Conservation (phyloP, 2,888 invertebrate genomes). For the Megaustenia siamemsis region DNA sequence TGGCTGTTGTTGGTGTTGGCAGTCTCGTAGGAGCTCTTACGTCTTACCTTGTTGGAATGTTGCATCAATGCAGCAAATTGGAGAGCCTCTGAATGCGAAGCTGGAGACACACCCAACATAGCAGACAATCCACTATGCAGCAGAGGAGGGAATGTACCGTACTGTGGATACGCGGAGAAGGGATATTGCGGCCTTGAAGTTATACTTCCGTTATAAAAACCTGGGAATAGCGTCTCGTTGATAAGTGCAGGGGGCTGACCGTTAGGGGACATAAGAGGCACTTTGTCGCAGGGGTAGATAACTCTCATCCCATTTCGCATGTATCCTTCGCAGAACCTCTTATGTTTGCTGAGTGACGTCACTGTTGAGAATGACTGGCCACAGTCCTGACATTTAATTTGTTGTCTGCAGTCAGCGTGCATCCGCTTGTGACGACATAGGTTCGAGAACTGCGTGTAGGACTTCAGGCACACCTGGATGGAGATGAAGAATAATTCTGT, state of each 20-base stretch:
- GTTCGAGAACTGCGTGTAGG: slow-evolving; percentile 99
- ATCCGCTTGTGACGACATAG: slow-evolving; percentile 99
- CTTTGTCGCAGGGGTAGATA: slow-evolving; percentile 61
- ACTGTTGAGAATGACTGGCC: slow-evolving; percentile 94
- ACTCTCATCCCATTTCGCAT: slow-evolving; percentile 70
- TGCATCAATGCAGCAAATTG: slow-evolving; percentile 32
- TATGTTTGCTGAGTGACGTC: slow-evolving; percentile 90
- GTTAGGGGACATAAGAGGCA: slow-evolving; percentile 53
- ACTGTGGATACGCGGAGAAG: slow-evolving; percentile 54
- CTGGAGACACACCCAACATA: slow-evolving; percentile 48
- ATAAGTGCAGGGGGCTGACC: slow-evolving; percentile 47
- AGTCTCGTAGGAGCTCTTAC: slow-evolving; percentile 31
- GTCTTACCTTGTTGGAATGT: slow-evolving; percentile 37
- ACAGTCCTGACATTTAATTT: slow-evolving; percentile 95
- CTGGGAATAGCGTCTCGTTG: slow-evolving; percentile 43
- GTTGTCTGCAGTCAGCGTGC: slow-evolving; percentile 96
- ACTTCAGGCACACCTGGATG: slow-evolving; percentile 95
- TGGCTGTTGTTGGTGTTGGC: slow-evolving; percentile 30
- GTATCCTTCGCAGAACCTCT: slow-evolving; percentile 93
- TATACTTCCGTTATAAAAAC: slow-evolving; percentile 39
- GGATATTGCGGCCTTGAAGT: slow-evolving; percentile 54
- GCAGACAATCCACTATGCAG: slow-evolving; percentile 45
- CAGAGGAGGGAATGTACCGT: slow-evolving; percentile 52
- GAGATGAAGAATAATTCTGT: too few relatives aligned
- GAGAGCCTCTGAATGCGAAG: slow-evolving; percentile 51